A percentile compares a stretch with the other conserved stretches of the same genome.
Conservation (phyloP, 2,797 vertebrate genomes). For the Diglossa cyanea region DNA sequence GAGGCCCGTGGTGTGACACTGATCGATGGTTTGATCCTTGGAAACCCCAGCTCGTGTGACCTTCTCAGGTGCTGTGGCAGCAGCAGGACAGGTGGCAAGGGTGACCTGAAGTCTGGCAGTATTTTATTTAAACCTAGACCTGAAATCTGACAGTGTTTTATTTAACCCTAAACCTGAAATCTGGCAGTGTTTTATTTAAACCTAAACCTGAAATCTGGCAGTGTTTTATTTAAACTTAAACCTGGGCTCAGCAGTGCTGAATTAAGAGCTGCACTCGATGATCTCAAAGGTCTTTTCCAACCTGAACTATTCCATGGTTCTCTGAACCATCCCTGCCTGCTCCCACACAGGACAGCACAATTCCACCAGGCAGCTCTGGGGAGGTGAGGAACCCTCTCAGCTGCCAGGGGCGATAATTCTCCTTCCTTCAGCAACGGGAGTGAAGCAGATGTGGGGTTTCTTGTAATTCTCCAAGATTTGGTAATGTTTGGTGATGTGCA, state of each 20-base stretch:
- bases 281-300: not conserved
- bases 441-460: not conserved
- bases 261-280: not conserved
- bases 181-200: not conserved
- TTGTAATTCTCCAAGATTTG: not conserved
- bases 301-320: not conserved
- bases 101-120: not conserved
- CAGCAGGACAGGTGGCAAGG: fast-evolving
- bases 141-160: not conserved
- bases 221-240: not conserved
- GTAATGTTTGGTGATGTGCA: not conserved
- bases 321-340: not conserved
- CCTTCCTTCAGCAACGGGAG: not conserved
- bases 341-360: not conserved
- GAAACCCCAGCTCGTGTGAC: not conserved
- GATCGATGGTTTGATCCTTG: no score
- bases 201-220: not conserved
- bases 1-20: fast-evolving
- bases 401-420: fast-evolving
- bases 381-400: not conserved
- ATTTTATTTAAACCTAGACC: not conserved
- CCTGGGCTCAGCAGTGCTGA: not conserved
- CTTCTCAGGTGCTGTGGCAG: not conserved
- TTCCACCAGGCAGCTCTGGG: not conserved
- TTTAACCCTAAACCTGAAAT: not conserved